Percentiles rank a stretch among this genome's conserved stretches.
Evolutionary conservation across 2,888 invertebrate species (phyloP).

Genomic region (Mimachlamys varia): DNA sequence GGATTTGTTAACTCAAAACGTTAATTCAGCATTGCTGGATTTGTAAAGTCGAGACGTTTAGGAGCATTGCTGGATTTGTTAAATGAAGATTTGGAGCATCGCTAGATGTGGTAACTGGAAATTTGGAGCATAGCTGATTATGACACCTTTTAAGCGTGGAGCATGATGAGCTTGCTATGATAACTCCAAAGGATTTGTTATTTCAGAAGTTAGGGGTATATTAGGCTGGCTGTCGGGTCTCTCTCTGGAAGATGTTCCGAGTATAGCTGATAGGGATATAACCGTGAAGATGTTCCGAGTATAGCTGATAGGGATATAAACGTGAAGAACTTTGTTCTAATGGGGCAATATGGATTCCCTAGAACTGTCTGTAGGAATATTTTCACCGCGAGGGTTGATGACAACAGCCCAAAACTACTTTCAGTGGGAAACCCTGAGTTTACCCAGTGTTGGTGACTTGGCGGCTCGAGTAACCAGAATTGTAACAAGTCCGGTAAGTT

Average conservation of each 20-base stretch:
- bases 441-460: neutral
- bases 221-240: neutral
- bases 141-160: no score
- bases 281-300: neutral
- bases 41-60: no score
- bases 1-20: no score
- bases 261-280: neutral
- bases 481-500: neutral
- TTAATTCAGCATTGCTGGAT: no score
- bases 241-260: neutral
- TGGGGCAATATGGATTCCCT: neutral
- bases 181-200: neutral
- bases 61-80: no score
- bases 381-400: neutral
- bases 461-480: neutral
- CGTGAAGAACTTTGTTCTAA: neutral
- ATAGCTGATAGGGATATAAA: neutral
- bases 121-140: no score
- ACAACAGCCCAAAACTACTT: slow-evolving; percentile 25
- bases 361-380: slow-evolving; percentile 2
- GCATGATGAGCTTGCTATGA: no score
- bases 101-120: no score
- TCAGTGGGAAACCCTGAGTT: neutral
- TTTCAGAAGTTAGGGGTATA: neutral
- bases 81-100: no score